Base-by-base conservation (phyloP, 1,140 invertebrate species). In the Ephestia elutella region DNA sequence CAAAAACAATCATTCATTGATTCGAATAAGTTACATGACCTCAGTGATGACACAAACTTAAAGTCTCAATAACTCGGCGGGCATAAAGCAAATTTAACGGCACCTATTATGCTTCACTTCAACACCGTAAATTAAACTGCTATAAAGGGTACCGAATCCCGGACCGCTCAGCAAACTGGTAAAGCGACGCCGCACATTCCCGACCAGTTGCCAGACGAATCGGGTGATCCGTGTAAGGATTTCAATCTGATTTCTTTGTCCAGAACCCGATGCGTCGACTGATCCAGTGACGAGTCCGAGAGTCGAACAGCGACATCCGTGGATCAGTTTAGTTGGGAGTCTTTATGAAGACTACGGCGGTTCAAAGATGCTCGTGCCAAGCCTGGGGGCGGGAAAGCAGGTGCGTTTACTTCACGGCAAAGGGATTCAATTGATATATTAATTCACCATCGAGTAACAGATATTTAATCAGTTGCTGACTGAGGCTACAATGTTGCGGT, bases 181-280 rank as follows among this genome's bases (percentile, higher is more conserved):
- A 44, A 60, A 30, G 63, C 66, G 63, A 73, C 66, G 30, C 13
- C 10, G 61, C 54, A 55, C 65, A 58, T 49, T 53, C 30, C 30
- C 8, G 63, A 5, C 32, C n/a, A 53, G 60, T 75, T 63, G 66
- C 5, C 18, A 17, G 64, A 81, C 54, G 20, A 19, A 63, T 81
- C 56, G 60, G 10, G 32, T n/a, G 66, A 82, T 56, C 1, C 49
- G 66, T 70, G 38, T 44, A 32, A 21, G 57, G 75, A 80, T 83
- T 78, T 73, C 73, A 78, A 80, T 78, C 75, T 72, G 73, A 77
- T 82, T 86, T 82, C 81, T 86, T 86, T 86, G 83, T 86, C 81
- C 78, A 59, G 44, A 49, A 19, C 54, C 62, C 28, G 49, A 44
- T 57, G 53, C 10, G 54, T 57, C 38, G 62, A 78, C 58, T 30